Evolutionary conservation across 1,140 invertebrate species (phyloP).

Genomic region (Drosophila triauraria): DNA sequence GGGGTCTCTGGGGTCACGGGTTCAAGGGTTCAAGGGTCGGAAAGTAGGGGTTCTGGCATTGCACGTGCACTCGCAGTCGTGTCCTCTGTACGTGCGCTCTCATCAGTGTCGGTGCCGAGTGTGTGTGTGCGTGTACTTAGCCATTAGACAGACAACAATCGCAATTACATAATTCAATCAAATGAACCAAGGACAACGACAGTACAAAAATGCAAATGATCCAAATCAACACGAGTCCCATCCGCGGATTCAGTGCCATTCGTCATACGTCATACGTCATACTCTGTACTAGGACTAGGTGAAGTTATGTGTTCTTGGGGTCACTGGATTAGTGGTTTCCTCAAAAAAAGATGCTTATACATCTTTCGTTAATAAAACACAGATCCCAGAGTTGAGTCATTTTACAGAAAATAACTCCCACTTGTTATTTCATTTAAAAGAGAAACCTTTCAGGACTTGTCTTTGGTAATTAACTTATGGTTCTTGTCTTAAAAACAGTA

Average conservation of each 20-base stretch:
- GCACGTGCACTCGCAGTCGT: slow-evolving; percentile 30
- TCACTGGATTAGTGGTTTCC: neutral
- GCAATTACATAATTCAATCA: slow-evolving; percentile 82
- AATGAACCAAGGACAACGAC: slow-evolving; percentile 70
- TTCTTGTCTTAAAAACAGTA: neutral
- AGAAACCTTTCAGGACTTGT: neutral
- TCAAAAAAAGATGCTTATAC: neutral
- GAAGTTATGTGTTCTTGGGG: too few species aligned
- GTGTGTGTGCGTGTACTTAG: slow-evolving; percentile 59
- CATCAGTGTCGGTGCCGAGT: slow-evolving; percentile 30
- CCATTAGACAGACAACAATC: slow-evolving; percentile 69
- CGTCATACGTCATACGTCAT: neutral
- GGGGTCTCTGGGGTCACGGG: slow-evolving; percentile 18
- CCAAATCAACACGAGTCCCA: slow-evolving; percentile 69
- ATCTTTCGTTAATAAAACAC: neutral
- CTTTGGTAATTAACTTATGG: neutral
- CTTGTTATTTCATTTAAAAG: neutral
- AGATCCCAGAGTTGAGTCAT: too few species aligned
- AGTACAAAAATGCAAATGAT: slow-evolving; percentile 69
- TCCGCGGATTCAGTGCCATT: slow-evolving; percentile 37
- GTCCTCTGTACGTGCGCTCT: slow-evolving; percentile 34
- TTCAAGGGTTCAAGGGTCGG: neutral
- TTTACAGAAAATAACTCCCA: too few species aligned
- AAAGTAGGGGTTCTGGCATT: slow-evolving; percentile 6
- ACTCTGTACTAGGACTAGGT: slow-evolving; percentile 13